phyloP scores from a whole-genome alignment of 2,888 invertebrate genomes.

The Petrolisthes cinctipes region DNA sequence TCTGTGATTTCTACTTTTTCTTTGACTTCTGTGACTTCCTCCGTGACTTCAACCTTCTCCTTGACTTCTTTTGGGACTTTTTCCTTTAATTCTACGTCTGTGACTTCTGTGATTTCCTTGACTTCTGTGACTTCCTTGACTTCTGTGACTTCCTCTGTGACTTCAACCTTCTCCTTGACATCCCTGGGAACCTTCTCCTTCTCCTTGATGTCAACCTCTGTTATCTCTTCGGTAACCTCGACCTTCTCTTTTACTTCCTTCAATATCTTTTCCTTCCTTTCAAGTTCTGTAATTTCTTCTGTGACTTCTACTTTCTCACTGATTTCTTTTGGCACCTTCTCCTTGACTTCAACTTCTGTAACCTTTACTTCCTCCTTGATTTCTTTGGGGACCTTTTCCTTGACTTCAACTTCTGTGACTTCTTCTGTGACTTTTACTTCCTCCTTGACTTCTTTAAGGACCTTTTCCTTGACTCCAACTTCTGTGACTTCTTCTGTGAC shows the following conservation, averaged over 20 bases:
- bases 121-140: not conserved
- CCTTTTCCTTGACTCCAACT: slow-evolving; percentile 16
- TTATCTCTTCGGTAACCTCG: slow-evolving; percentile 49
- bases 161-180: not conserved
- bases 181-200: not conserved
- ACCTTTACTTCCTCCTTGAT: slow-evolving; percentile 57
- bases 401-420: slow-evolving; percentile 65
- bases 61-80: not conserved
- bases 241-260: slow-evolving; percentile 41
- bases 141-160: slow-evolving; percentile 11
- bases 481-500: slow-evolving; percentile 36
- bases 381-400: slow-evolving; percentile 65
- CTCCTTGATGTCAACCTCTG: slow-evolving; percentile 46
- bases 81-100: not conserved
- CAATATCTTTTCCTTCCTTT: slow-evolving; percentile 55
- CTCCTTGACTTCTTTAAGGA: slow-evolving; percentile 17
- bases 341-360: slow-evolving; percentile 32
- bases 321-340: not conserved
- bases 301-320: slow-evolving; percentile 1
- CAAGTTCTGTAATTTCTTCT: slow-evolving; percentile 45
- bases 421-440: slow-evolving; percentile 65
- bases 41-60: not conserved
- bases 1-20: slow-evolving; percentile 14
- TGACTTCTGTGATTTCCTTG: slow-evolving; percentile 44
- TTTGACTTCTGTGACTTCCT: slow-evolving; percentile 27